These are phyloP conservation scores for Tragelaphus imberbis DNA, from an alignment of 2,113 vertebrate species.

Conservation along the genomic window DNA sequence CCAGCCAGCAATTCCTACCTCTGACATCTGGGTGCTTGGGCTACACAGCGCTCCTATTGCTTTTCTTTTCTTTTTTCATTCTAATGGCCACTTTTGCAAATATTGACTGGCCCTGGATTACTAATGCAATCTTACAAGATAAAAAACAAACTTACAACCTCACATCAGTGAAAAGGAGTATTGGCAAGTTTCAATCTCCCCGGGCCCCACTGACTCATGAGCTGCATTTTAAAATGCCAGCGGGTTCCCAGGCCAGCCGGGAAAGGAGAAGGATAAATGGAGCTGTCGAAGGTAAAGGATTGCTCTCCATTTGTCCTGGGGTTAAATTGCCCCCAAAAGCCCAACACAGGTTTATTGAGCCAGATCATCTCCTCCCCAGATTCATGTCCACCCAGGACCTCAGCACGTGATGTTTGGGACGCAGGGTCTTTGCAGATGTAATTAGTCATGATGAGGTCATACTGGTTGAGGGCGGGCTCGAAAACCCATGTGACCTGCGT, in stretches of 20 bases:
- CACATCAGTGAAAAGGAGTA: neutral
- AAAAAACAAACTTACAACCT: neutral
- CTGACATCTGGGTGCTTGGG: neutral
- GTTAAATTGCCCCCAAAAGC: neutral
- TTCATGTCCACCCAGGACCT: neutral
- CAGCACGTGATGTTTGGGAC: neutral
- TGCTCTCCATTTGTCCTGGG: neutral
- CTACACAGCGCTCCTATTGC: neutral
- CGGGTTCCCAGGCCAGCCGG: neutral
- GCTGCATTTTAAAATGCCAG: neutral
- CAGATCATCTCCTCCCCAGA: neutral
- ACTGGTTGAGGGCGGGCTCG: neutral
- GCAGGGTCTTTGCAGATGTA: neutral
- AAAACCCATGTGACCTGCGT: neutral
- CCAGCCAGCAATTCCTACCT: neutral
- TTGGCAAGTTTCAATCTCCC: neutral
- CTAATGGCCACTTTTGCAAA: neutral
- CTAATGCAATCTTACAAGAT: neutral
- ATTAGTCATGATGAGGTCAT: neutral
- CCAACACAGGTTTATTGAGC: neutral
- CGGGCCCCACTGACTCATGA: fast-evolving
- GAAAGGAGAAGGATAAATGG: neutral
- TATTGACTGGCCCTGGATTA: neutral
- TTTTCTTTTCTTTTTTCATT: neutral
- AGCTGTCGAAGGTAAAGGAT: neutral